A percentile compares a stretch with the other conserved stretches of the same genome.
These are phyloP conservation scores for Syndactyla subalaris DNA, from an alignment of 2,797 vertebrate species.

Conservation along the genomic window DNA sequence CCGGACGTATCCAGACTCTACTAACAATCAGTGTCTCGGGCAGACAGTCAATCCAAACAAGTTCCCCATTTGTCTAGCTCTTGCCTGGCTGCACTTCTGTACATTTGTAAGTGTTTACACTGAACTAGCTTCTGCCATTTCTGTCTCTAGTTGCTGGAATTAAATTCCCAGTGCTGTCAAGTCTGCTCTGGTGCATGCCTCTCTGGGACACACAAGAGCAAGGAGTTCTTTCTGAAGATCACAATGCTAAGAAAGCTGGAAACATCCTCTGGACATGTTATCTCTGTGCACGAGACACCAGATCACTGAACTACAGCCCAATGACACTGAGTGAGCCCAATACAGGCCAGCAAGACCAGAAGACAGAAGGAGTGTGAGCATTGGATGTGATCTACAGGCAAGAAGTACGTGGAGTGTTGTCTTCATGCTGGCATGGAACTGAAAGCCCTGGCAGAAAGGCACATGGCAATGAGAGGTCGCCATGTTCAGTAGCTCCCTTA, in stretches of 20 bases:
- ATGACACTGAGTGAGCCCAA: background rate
- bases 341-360: background rate
- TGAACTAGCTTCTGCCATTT: slow-evolving; percentile 72
- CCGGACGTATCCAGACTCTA: slow-evolving; percentile 50
- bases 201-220: background rate
- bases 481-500: background rate
- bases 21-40: slow-evolving; percentile 66
- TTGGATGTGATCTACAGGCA: background rate
- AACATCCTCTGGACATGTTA: slow-evolving; percentile 26
- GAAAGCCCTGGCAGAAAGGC: background rate
- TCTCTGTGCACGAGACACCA: slow-evolving; percentile 15
- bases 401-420: background rate
- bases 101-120: slow-evolving; percentile 70
- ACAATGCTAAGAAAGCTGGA: slow-evolving; percentile 39
- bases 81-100: slow-evolving; percentile 65
- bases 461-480: background rate
- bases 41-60: slow-evolving; percentile 74
- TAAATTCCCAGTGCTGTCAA: slow-evolving; percentile 61
- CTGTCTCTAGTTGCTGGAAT: slow-evolving; percentile 66
- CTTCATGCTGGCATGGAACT: background rate
- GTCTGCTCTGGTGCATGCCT: slow-evolving; percentile 48
- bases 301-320: slow-evolving; percentile 37
- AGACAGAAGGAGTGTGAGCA: slow-evolving; percentile 6
- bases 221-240: background rate
- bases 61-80: slow-evolving; percentile 47